Conservation (phyloP, 2,113 vertebrate species). For the Syngnathus typhle region DNA sequence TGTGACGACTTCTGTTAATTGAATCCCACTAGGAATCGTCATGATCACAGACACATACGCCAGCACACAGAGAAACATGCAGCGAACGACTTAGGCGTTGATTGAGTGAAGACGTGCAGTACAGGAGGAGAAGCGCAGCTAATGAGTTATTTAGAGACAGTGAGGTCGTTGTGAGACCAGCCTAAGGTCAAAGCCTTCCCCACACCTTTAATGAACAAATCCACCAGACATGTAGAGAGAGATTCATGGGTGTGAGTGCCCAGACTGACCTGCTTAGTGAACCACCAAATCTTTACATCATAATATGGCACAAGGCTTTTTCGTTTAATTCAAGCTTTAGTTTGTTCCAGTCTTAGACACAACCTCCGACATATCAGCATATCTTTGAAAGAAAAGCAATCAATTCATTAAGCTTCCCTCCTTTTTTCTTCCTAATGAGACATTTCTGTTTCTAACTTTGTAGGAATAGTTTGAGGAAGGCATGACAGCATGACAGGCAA, state of each 20-base stretch:
- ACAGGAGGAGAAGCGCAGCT: conserved; percentile 28
- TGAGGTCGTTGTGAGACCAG: conserved; percentile 41
- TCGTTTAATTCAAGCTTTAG: not conserved
- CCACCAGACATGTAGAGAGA: conserved; percentile 16
- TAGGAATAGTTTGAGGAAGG: not conserved
- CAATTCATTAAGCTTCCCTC: not conserved
- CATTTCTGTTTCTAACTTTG: not conserved
- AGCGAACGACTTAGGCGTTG: conserved; percentile 40
- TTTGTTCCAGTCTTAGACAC: not conserved
- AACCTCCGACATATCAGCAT: not conserved
- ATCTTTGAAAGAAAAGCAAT: not conserved
- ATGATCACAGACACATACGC: conserved; percentile 59
- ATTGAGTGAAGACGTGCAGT: conserved; percentile 37
- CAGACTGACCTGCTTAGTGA: conserved; percentile 48
- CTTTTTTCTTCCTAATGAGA: too few relatives aligned
- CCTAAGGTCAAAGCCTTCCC: conserved; percentile 42
- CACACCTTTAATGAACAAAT: conserved; percentile 54
- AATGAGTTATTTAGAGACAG: conserved; percentile 49
- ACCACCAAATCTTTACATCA: conserved; percentile 38
- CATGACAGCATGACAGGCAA: not conserved
- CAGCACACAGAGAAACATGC: conserved; percentile 42
- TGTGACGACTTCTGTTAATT: conserved; percentile 75
- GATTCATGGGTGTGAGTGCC: not conserved
- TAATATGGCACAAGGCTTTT: not conserved
- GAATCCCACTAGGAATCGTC: conserved; percentile 68